phyloP scores from a whole-genome alignment of 2,888 invertebrate species.

The Drosophila subquinaria region DNA sequence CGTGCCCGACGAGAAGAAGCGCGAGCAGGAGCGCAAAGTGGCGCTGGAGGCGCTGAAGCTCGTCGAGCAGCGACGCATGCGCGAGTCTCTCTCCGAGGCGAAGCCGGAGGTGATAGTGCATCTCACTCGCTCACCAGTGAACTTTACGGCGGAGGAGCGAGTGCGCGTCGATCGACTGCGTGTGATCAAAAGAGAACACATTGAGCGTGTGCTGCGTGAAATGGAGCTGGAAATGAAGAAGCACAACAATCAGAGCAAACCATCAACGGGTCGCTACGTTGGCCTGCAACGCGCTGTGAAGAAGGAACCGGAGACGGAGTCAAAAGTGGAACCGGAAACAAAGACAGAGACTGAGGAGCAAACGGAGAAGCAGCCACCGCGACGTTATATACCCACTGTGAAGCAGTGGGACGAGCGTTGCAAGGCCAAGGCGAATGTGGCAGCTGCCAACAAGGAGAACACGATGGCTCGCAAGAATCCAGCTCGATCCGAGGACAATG shows the following conservation, averaged over 20 bases:
- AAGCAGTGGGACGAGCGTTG: conserved; percentile 72
- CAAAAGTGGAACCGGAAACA: background rate
- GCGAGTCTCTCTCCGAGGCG: conserved; percentile 24
- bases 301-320: background rate
- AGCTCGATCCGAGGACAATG: background rate
- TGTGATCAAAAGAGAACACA: conserved; percentile 52
- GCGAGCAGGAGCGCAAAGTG: conserved; percentile 58
- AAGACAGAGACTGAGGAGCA: background rate
- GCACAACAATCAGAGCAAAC: background rate
- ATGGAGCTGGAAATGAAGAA: conserved; percentile 51
- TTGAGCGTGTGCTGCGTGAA: conserved; percentile 61
- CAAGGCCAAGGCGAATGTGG: conserved; percentile 34
- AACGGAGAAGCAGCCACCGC: background rate
- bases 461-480: background rate
- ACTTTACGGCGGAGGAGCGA: conserved; percentile 50
- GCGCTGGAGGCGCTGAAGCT: conserved; percentile 66
- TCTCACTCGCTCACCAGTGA: conserved; percentile 53
- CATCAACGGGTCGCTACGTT: conserved; percentile 34
- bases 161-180: conserved; percentile 57
- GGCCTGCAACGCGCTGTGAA: conserved; percentile 33
- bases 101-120: conserved; percentile 35
- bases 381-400: conserved; percentile 63
- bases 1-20: conserved; percentile 47
- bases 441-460: conserved; percentile 46
- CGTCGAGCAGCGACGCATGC: conserved; percentile 65